Percentiles rank a stretch among this genome's conserved stretches.
Evolutionary conservation across 2,797 vertebrate genomes (phyloP).

Genomic region (Myripristis murdjan): DNA sequence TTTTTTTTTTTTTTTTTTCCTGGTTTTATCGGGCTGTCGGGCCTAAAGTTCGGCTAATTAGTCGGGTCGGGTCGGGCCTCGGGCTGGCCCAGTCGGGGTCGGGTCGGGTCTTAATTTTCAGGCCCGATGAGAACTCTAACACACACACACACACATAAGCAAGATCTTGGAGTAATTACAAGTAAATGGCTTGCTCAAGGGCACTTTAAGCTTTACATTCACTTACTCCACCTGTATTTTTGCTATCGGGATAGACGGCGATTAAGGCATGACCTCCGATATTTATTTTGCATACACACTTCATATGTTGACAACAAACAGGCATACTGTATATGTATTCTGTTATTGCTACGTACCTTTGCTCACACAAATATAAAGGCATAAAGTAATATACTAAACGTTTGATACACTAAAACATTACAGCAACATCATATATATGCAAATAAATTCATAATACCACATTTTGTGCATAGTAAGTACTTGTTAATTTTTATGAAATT

Average conservation of each 20-base stretch:
- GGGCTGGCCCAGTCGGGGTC: too few relatives aligned
- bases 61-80: too few relatives aligned
- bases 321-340: slow-evolving; percentile 6
- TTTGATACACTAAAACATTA: too few relatives aligned
- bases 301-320: slow-evolving; percentile 17
- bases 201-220: background rate
- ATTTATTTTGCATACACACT: background rate
- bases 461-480: background rate
- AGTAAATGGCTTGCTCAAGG: background rate
- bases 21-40: too few relatives aligned
- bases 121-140: too few relatives aligned
- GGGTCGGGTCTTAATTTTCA: too few relatives aligned
- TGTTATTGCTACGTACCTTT: background rate
- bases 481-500: slow-evolving; percentile 14
- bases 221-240: background rate
- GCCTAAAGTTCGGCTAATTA: too few relatives aligned
- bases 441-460: slow-evolving; percentile 1
- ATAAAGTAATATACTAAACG: background rate
- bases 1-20: too few relatives aligned
- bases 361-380: slow-evolving; percentile 8
- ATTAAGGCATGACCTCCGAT: background rate
- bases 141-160: too few relatives aligned
- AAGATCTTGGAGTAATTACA: background rate
- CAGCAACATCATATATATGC: slow-evolving; percentile 35
- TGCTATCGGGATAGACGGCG: background rate